Conservation (phyloP, 2,888 invertebrate species). For the Ornithoptera priamus region DNA sequence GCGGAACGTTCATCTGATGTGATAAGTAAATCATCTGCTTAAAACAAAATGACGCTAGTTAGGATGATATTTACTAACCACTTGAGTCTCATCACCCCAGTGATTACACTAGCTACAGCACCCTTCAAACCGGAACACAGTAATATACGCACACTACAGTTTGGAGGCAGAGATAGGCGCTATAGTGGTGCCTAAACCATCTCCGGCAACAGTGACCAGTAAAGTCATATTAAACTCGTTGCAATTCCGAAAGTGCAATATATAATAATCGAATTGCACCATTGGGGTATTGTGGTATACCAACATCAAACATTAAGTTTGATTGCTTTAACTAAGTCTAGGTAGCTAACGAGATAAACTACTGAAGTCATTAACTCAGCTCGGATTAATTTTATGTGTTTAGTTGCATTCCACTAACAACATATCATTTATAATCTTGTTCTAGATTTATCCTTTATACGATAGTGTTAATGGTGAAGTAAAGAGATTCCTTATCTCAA, state of each 20-base stretch:
- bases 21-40: no score
- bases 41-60: no score
- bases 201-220: no score
- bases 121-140: no score
- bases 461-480: background rate
- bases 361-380: constrained; percentile 6
- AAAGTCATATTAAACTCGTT: background rate
- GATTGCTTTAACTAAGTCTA: constrained; percentile 15
- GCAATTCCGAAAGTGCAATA: background rate
- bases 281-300: constrained; percentile 16
- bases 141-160: no score
- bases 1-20: no score
- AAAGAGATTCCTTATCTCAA: background rate
- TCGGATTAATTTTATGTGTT: constrained; percentile 2
- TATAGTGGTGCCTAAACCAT: no score
- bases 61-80: no score
- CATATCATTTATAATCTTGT: background rate
- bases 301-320: constrained; percentile 17
- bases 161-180: no score
- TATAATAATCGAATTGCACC: constrained; percentile 8
- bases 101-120: no score
- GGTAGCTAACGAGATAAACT: constrained; percentile 16
- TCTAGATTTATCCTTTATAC: background rate
- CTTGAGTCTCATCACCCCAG: no score
- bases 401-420: constrained; percentile 2